phyloP scores from a whole-genome alignment of 2,888 invertebrate genomes.

The Ormyrus rosae region DNA sequence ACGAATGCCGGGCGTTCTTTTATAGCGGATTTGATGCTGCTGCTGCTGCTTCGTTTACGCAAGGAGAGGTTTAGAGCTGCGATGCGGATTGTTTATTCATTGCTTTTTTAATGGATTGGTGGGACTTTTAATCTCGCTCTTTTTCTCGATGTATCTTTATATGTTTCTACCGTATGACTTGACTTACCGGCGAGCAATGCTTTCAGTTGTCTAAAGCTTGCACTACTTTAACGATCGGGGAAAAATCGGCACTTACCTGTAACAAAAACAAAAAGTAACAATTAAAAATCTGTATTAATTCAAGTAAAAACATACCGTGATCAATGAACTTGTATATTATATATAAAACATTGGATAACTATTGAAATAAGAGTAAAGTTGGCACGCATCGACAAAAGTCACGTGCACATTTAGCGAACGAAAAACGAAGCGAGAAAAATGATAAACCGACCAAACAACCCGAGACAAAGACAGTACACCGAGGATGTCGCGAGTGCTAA shows the following conservation, averaged over 20 bases:
- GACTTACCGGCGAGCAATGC: background rate
- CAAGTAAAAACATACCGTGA: background rate
- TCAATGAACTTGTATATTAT: background rate
- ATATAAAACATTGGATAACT: too few relatives aligned
- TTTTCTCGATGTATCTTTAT: too few relatives aligned
- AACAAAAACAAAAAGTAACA: conserved; percentile 18
- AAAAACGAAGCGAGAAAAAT: background rate
- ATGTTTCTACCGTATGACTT: background rate
- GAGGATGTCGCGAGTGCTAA: conserved; percentile 19
- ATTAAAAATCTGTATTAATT: background rate
- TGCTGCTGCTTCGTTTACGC: too few relatives aligned
- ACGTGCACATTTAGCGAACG: conserved; percentile 13
- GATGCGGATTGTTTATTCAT: too few relatives aligned
- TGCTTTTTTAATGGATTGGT: too few relatives aligned
- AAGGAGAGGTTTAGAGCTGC: too few relatives aligned
- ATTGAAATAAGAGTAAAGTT: background rate
- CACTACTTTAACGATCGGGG: background rate
- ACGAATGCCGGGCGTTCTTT: too few relatives aligned
- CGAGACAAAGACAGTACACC: background rate
- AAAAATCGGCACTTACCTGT: conserved; percentile 31
- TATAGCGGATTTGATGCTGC: too few relatives aligned
- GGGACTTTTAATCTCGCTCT: too few relatives aligned
- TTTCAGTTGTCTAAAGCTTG: too few relatives aligned
- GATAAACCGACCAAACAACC: background rate
- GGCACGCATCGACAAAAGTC: conserved; percentile 1